Evolutionary conservation across 1,140 invertebrate genomes (phyloP).

Genomic region (Saccostrea cuccullata): DNA sequence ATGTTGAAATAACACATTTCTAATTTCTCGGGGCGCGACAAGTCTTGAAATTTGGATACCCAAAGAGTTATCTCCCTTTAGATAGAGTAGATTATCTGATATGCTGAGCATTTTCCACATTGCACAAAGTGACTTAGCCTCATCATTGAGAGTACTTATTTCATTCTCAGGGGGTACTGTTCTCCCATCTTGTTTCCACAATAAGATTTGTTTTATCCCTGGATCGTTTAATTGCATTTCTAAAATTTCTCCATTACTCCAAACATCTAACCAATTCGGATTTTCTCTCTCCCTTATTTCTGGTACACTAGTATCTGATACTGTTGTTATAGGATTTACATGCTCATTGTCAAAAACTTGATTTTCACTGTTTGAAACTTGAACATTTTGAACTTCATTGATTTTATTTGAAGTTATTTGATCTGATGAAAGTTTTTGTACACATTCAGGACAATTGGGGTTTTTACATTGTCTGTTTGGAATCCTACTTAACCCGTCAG

Average conservation of each 20-base stretch:
- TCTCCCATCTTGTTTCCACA: background rate
- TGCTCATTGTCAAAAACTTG: background rate
- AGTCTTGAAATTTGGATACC: background rate
- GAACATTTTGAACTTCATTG: background rate
- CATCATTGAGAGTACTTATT: background rate
- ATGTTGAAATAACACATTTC: constrained; percentile 48
- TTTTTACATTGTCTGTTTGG: constrained; percentile 32
- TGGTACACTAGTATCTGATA: background rate
- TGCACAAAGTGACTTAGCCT: background rate
- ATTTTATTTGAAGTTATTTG: background rate
- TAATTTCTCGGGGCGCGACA: constrained; percentile 50
- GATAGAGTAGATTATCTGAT: background rate
- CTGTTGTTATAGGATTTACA: background rate
- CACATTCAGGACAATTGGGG: background rate
- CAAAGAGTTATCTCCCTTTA: background rate
- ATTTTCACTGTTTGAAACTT: background rate
- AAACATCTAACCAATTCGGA: background rate
- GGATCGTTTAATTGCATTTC: constrained; percentile 24
- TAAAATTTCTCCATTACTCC: background rate
- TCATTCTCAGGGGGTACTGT: background rate
- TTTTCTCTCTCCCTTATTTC: background rate
- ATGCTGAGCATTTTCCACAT: background rate
- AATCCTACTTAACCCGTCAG: background rate
- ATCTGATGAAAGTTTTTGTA: background rate
- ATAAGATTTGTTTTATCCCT: background rate